These are phyloP conservation scores for Pipra filicauda DNA, from an alignment of 2,113 vertebrate genomes.

Conservation along the genomic window DNA sequence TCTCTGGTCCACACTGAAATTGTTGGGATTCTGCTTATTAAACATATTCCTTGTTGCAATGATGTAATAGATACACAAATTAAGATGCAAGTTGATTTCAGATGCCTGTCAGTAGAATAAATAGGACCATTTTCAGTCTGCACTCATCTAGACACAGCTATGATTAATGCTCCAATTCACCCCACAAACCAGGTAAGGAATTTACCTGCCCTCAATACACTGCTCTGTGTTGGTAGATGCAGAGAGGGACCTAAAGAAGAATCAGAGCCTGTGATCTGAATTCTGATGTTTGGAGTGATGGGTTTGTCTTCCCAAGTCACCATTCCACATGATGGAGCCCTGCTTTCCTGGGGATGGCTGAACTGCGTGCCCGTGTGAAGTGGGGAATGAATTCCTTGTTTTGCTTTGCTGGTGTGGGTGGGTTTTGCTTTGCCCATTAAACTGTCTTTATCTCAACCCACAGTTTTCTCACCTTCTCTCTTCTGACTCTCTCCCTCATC, in stretches of 20 bases:
- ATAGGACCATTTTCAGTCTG: constrained; percentile 35
- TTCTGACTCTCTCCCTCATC: neutral
- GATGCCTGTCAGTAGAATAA: neutral
- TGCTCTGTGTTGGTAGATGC: neutral
- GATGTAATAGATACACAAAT: constrained; percentile 16
- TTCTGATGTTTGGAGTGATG: neutral
- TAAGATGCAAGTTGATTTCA: constrained; percentile 4
- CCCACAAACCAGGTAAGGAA: neutral
- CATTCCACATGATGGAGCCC: rapidly evolving
- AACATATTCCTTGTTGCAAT: neutral
- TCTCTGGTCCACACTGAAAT: neutral
- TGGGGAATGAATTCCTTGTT: neutral
- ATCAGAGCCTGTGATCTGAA: neutral
- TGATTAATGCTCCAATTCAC: neutral
- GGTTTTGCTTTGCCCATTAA: neutral
- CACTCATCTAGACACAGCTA: neutral
- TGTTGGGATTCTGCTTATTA: constrained; percentile 5
- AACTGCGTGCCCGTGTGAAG: neutral
- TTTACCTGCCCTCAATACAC: neutral
- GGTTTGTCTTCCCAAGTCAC: neutral
- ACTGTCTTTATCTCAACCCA: neutral
- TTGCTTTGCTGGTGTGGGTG: neutral
- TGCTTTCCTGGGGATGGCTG: neutral
- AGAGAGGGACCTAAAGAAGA: neutral
- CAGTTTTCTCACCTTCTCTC: neutral